Conservation (phyloP, 2,888 invertebrate species). For the Blera fallax region DNA sequence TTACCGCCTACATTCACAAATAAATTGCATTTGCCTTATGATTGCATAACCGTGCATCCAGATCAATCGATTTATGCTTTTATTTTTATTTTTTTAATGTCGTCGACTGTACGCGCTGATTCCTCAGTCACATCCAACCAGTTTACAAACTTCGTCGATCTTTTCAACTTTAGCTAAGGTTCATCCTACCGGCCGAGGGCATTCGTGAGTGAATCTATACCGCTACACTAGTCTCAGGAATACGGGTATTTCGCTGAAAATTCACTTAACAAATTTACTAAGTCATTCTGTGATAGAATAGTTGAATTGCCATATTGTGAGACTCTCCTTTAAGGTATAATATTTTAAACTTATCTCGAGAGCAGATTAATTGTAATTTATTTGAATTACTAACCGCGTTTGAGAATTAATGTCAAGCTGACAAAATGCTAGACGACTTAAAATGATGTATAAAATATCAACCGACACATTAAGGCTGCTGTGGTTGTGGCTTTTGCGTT, state of each 20-base stretch:
- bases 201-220: slow-evolving; percentile 60
- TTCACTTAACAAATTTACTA: slow-evolving; percentile 52
- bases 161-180: slow-evolving; percentile 39
- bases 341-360: neutral
- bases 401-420: too few relatives aligned
- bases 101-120: slow-evolving; percentile 12
- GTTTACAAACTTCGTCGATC: slow-evolving; percentile 41
- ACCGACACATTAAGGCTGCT: too few relatives aligned
- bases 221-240: slow-evolving; percentile 20
- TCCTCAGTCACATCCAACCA: slow-evolving; percentile 38
- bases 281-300: neutral
- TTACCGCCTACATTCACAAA: slow-evolving; percentile 22
- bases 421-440: too few relatives aligned
- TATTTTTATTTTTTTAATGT: slow-evolving; percentile 41
- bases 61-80: slow-evolving; percentile 46
- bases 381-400: too few relatives aligned
- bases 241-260: neutral
- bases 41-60: slow-evolving; percentile 53
- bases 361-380: neutral
- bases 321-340: neutral
- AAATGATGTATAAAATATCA: too few relatives aligned
- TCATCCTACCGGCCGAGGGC: slow-evolving; percentile 41
- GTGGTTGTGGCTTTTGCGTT: too few relatives aligned
- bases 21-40: slow-evolving; percentile 21
- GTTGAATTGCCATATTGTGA: neutral